Conservation (phyloP, 1,140 invertebrate genomes). For the Drosophila bipectinata region DNA sequence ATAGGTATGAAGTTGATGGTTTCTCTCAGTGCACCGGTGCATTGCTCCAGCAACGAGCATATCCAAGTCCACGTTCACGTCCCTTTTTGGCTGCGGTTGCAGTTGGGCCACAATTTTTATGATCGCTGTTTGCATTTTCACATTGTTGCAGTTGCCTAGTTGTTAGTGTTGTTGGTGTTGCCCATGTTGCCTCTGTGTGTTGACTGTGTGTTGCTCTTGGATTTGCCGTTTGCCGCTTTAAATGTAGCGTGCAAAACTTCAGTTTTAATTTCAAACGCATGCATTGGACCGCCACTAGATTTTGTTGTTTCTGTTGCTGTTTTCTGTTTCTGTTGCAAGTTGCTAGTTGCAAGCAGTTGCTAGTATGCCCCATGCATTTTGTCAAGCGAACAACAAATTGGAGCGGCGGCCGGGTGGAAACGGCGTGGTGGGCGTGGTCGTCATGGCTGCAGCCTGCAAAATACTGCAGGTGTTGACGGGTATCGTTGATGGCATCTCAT, state of each 20-base stretch:
- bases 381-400: constrained; percentile 62
- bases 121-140: constrained; percentile 71
- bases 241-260: constrained; percentile 80
- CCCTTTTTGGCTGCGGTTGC: constrained; percentile 57
- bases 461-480: constrained; percentile 55
- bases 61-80: constrained; percentile 58
- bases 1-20: not conserved
- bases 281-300: constrained; percentile 72
- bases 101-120: constrained; percentile 77
- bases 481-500: constrained; percentile 28
- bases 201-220: constrained; percentile 29
- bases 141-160: constrained; percentile 62
- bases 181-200: constrained; percentile 9
- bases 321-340: constrained; percentile 9
- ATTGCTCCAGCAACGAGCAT: constrained; percentile 51
- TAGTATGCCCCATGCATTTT: constrained; percentile 61
- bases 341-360: constrained; percentile 21
- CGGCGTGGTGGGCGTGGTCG: constrained; percentile 38
- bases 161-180: constrained; percentile 5
- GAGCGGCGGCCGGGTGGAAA: constrained; percentile 7
- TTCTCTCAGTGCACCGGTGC: constrained; percentile 20
- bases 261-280: constrained; percentile 80
- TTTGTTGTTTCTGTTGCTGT: constrained; percentile 16
- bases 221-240: constrained; percentile 66
- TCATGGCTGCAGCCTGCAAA: constrained; percentile 50